Evolutionary conservation across 2,888 invertebrate species (phyloP).

Genomic region (Hypomecis punctinalis): DNA sequence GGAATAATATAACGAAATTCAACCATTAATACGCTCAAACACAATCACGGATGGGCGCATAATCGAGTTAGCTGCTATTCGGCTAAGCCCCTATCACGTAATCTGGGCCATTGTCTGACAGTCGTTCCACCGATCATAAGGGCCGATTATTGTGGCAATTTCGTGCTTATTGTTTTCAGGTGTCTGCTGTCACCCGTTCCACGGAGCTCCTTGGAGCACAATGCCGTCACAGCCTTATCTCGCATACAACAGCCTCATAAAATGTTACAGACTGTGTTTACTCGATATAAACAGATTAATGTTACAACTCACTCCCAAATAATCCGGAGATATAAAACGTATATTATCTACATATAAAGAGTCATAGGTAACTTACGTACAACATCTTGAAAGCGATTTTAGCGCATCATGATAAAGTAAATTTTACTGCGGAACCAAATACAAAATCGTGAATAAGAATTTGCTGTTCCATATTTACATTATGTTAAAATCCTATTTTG

Average conservation of each 20-base stretch:
- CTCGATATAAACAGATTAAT: slow-evolving; percentile 34
- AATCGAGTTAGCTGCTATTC: slow-evolving; percentile 84
- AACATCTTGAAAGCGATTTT: no score
- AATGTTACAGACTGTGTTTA: slow-evolving; percentile 53
- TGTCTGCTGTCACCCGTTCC: slow-evolving; percentile 63
- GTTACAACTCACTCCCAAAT: slow-evolving; percentile 24
- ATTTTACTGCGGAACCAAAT: no score
- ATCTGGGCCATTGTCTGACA: slow-evolving; percentile 82
- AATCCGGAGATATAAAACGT: slow-evolving; percentile 18
- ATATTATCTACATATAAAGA: no score
- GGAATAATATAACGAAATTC: slow-evolving; percentile 84
- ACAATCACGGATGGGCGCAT: slow-evolving; percentile 84
- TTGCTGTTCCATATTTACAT: no score
- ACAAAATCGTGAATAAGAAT: no score
- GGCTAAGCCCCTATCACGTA: slow-evolving; percentile 82
- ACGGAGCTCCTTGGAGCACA: slow-evolving; percentile 48
- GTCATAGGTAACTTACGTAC: no score
- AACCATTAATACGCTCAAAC: slow-evolving; percentile 83
- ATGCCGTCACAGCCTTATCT: slow-evolving; percentile 61
- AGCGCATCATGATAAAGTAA: no score
- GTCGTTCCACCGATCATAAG: slow-evolving; percentile 73
- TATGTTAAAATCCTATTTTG: no score
- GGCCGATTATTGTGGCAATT: slow-evolving; percentile 83
- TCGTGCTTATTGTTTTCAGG: slow-evolving; percentile 82
- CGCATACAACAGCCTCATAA: slow-evolving; percentile 56